Evolutionary conservation across 2,113 vertebrate genomes (phyloP).

Genomic region (Stomatorhinus ivindoensis): DNA sequence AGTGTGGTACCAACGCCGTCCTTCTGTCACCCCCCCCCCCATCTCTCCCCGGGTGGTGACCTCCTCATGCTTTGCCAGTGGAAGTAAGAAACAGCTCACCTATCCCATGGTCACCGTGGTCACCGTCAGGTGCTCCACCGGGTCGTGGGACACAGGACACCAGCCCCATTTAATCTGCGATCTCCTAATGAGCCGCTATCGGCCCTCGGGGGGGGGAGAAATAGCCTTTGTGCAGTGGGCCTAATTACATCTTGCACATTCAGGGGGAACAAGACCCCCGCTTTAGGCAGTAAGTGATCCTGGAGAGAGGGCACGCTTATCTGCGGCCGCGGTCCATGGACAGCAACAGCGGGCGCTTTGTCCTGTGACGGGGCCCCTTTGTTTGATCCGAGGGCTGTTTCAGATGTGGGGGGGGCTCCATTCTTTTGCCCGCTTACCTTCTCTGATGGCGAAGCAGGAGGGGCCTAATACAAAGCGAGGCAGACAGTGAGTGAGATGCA

Average conservation of each 20-base stretch:
- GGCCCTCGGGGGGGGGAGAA: conserved; percentile 24
- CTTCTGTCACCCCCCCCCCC: neutral
- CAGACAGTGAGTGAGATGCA: neutral
- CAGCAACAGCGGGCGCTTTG: conserved; percentile 36
- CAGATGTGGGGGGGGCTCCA: conserved; percentile 11
- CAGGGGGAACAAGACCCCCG: conserved; percentile 45
- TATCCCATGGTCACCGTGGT: conserved; percentile 6
- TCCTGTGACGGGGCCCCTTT: conserved; percentile 28
- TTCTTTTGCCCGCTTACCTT: neutral
- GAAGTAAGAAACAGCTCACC: conserved; percentile 40
- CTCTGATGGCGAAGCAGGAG: neutral
- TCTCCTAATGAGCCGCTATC: conserved; percentile 60
- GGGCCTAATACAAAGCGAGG: neutral
- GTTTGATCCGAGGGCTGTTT: conserved; percentile 38
- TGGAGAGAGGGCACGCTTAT: conserved; percentile 27
- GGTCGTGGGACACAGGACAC: conserved; percentile 45
- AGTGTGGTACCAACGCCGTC: neutral
- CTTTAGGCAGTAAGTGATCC: conserved; percentile 48
- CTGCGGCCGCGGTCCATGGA: neutral
- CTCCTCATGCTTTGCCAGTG: conserved; percentile 28
- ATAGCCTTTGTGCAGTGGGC: conserved; percentile 47
- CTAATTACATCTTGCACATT: conserved; percentile 61
- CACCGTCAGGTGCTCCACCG: conserved; percentile 48
- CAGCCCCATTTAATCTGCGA: conserved; percentile 52
- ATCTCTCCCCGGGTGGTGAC: conserved; percentile 13